These are phyloP conservation scores for Eupithecia insigniata DNA, from an alignment of 2,888 invertebrate genomes.

Conservation along the genomic window DNA sequence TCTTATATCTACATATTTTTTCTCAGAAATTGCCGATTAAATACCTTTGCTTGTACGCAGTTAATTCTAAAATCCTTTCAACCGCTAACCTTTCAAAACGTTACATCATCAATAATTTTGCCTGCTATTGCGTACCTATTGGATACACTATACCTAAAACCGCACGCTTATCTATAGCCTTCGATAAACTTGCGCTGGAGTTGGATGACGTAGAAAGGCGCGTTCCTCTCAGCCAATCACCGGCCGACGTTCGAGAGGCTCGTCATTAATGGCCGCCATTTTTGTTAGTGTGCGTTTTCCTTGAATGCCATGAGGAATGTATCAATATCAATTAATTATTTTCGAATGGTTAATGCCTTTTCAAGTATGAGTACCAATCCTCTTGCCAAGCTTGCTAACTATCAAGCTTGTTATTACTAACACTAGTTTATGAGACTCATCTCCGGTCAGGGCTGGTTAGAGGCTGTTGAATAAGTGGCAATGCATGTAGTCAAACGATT, in stretches of 20 bases:
- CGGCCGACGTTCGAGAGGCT: slow-evolving; percentile 64
- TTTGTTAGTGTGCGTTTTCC: slow-evolving; percentile 47
- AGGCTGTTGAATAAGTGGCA: not conserved
- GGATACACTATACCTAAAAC: slow-evolving; percentile 32
- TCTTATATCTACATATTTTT: too few relatives aligned
- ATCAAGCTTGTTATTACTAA: not conserved
- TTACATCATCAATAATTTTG: not conserved
- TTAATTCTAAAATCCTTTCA: not conserved
- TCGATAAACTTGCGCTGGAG: slow-evolving; percentile 63
- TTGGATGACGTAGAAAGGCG: slow-evolving; percentile 72
- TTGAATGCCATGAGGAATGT: slow-evolving; percentile 42
- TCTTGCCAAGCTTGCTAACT: not conserved
- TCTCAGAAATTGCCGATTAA: too few relatives aligned
- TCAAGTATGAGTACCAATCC: not conserved
- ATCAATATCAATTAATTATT: slow-evolving; percentile 6
- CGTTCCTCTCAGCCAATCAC: slow-evolving; percentile 67
- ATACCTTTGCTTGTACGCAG: not conserved
- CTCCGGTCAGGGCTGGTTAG: not conserved
- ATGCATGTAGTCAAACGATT: not conserved
- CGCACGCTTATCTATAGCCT: slow-evolving; percentile 59
- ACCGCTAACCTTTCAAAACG: not conserved
- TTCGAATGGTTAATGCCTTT: not conserved
- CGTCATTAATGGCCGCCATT: slow-evolving; percentile 68
- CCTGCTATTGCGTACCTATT: not conserved
- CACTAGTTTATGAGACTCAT: not conserved